These are phyloP conservation scores for Pangasius macronema DNA, from an alignment of 2,797 vertebrate species.

Conservation along the genomic window DNA sequence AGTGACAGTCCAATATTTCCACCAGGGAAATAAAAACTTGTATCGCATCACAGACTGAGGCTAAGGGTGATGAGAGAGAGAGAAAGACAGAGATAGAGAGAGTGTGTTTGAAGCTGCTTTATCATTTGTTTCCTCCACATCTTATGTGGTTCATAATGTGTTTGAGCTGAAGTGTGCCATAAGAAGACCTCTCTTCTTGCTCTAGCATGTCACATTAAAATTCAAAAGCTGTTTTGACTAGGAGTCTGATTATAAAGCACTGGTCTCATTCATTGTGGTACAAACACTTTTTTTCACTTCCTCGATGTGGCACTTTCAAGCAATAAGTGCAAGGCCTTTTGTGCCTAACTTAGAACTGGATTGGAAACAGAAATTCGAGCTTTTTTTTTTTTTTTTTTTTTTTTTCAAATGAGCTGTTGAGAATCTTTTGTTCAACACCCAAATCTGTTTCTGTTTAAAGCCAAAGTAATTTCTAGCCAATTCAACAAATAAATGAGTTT, in stretches of 20 bases:
- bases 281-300: conserved; percentile 60
- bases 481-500: conserved; percentile 70
- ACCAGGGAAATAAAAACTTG: conserved; percentile 80
- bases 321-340: conserved; percentile 53
- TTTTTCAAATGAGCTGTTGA: conserved; percentile 64
- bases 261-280: conserved; percentile 50
- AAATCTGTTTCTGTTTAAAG: conserved; percentile 62
- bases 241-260: conserved; percentile 56
- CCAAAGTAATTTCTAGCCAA: conserved; percentile 73
- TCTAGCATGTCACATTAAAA: conserved; percentile 51
- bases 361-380: conserved; percentile 61
- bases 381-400: conserved; percentile 44
- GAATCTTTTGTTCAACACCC: conserved; percentile 58
- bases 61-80: conserved; percentile 44
- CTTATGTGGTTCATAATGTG: conserved; percentile 40
- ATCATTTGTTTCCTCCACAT: conserved; percentile 50
- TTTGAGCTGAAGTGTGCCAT: conserved; percentile 39
- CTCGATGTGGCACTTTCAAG: conserved; percentile 61
- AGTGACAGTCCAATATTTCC: conserved; percentile 82
- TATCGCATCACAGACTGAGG: conserved; percentile 64
- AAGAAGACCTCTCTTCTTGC: conserved; percentile 44
- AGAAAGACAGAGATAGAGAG: too few species aligned
- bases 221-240: conserved; percentile 56
- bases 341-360: conserved; percentile 50
- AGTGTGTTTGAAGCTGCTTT: conserved; percentile 40